Evolutionary conservation across 2,888 invertebrate genomes (phyloP), one percentile per base, ranked within the genome.

Genomic region (Acrocera orbiculus): DNA sequence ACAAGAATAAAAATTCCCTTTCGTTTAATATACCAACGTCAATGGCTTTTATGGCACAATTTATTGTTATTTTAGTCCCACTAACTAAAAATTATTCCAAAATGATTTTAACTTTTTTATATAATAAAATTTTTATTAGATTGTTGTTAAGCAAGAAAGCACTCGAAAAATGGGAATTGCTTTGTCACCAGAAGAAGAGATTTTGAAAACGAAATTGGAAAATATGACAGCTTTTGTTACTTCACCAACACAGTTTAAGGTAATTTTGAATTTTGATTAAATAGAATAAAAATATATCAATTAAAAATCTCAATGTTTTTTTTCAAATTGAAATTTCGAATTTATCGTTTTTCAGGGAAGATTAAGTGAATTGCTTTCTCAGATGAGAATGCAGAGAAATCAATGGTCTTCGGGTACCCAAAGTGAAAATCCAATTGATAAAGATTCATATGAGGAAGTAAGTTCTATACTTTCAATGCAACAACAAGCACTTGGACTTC

Each of bases 181-280:
- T 1, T 63, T 93, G 16, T 77, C 80, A 46, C 81, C 83, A 0
- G 90, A 92, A 47, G 95, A 95, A 56, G 93, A 93, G 56, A 71
- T 78, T 8, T 63, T 89, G n/a, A 69, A 85, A 31, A 82, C 82
- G 32, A 77, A 83, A 43, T 65, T 93, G 29, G 89, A 93, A 58
- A 76, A 79, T 34, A 71, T 93, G 52, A n/a, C n/a, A 39, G 72
- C 80, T 1, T 80, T 90, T 49, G 70, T 95, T 13, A 83, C 86
- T 46, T 80, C 85, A 10, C 92, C 93, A 19, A 86, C 89, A 25
- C 83, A 93, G 45, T 87, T 86, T 52, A 90, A 89, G 61, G 85
- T 82, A 47, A 36, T 33, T 27, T n/a, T 17, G 8, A 29, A 27
- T 27, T 32, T 17, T 11, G 9, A 24, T 19, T 23, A n/a, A n/a